These are phyloP conservation scores for Tautogolabrus adspersus DNA, from an alignment of 2,113 vertebrate genomes.

Conservation along the genomic window DNA sequence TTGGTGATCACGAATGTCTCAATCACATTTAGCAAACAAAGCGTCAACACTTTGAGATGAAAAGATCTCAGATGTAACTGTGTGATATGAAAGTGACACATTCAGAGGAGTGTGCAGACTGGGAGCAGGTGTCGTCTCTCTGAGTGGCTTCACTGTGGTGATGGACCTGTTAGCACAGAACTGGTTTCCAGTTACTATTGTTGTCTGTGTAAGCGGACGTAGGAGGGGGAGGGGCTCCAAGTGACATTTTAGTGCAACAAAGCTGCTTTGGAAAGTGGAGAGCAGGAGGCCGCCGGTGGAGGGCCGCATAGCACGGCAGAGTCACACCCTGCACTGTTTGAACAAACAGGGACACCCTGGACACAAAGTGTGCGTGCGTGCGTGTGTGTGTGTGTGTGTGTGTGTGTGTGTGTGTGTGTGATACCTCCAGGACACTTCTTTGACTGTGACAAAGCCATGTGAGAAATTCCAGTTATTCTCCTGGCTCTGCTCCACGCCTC, in stretches of 20 bases:
- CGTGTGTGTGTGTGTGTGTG: slow-evolving; percentile 14
- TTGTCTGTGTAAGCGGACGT: slow-evolving; percentile 70
- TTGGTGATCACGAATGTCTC: too few relatives aligned
- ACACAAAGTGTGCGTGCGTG: background rate
- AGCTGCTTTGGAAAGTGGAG: slow-evolving; percentile 66
- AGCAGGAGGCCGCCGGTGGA: slow-evolving; percentile 45
- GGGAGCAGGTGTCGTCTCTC: slow-evolving; percentile 3
- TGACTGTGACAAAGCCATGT: background rate
- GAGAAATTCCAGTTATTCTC: slow-evolving; percentile 39
- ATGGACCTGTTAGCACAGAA: slow-evolving; percentile 23
- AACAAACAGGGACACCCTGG: slow-evolving; percentile 15
- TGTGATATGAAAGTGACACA: too few relatives aligned
- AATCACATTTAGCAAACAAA: too few relatives aligned
- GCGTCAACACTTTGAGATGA: too few relatives aligned
- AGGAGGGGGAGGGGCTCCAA: slow-evolving; percentile 71
- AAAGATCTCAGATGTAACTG: too few relatives aligned
- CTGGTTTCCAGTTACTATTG: slow-evolving; percentile 72
- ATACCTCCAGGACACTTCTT: background rate
- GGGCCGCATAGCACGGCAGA: slow-evolving; percentile 39
- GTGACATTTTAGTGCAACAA: slow-evolving; percentile 74
- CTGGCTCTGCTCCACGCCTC: background rate
- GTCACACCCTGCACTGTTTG: slow-evolving; percentile 55
- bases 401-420: background rate
- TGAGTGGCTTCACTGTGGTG: background rate
- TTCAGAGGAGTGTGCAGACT: too few relatives aligned